Evolutionary conservation across 2,113 vertebrate species (phyloP), one percentile per base, ranked within the genome.

Genomic region (Chaenogobius annularis): DNA sequence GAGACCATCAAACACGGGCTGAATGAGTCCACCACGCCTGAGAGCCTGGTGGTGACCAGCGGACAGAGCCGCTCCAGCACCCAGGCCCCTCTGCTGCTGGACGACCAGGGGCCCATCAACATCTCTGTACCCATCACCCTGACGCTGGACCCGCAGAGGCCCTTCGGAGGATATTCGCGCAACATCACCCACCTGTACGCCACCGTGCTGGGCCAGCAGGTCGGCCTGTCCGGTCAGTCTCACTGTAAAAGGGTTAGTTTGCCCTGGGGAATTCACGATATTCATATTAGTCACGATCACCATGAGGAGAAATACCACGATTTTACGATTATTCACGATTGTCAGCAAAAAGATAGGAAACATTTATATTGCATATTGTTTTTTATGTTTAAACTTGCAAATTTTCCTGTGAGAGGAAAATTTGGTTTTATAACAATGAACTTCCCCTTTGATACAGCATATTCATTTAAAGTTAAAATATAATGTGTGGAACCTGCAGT

Each of bases 81-180:
- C 0, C 96, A 96, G 84, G 91, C 94, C 0, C 96, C 97, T 0
- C 93, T 96, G 67, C 69, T 94, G 50, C 87, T 96, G 1, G 98
- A 99, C 79, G 98, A 99, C 70, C 93, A 96, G 0, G 97, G 98
- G 0, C 94, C 95, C 0, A 90, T 98, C 65, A 98, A 99, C 88
- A 96, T 96, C 91, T 99, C 98, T 0, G 96, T 98, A n/a, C 91
- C 95, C 63, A 94, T 98, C 90, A 98, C 97, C 0, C 90, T 98
- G 70, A 99, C 98, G 0, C 88, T 99, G 92, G 97, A 98, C 83
- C 98, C 97, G 0, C 93, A 97, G 50, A 91, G 92, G 1, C 96
- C 98, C 0, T 99, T 98, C 0, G 96, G 96, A 1, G 98, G 98
- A 0, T 98, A 96, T 59, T 98, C 97, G 0, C 96, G 97, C 68